Conservation (phyloP, 2,888 invertebrate genomes). For the Cabera pusaria region DNA sequence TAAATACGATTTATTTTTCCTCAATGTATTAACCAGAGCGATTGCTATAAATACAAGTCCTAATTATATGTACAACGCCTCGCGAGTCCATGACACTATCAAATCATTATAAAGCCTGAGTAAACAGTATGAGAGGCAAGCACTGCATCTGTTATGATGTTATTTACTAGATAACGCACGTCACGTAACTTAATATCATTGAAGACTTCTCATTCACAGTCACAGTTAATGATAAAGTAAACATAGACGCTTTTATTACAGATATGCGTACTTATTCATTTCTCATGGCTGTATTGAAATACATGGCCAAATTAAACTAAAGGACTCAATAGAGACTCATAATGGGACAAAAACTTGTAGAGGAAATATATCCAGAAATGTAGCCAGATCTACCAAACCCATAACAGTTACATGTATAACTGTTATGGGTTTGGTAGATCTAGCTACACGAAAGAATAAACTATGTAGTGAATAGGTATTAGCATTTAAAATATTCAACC, state of each 20-base stretch:
- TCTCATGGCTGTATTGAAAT: too few species aligned
- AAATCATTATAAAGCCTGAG: constrained; percentile 45
- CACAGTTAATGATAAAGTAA: constrained; percentile 61
- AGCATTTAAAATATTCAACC: constrained; percentile 26
- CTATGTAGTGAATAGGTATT: constrained; percentile 1
- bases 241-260: too few species aligned
- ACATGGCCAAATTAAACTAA: too few species aligned
- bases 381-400: too few species aligned
- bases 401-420: too few species aligned
- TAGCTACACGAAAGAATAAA: too few species aligned
- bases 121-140: constrained; percentile 47
- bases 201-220: constrained; percentile 51
- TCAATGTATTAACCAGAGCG: constrained; percentile 16
- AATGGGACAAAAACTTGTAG: too few species aligned
- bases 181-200: constrained; percentile 64
- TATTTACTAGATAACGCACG: constrained; percentile 51
- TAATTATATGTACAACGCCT: constrained; percentile 13
- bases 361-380: too few species aligned
- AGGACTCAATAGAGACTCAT: too few species aligned
- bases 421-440: too few species aligned
- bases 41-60: constrained; percentile 8
- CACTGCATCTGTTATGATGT: constrained; percentile 36
- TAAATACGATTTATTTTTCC: constrained; percentile 46
- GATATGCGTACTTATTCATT: too few species aligned
- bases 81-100: constrained; percentile 43